A percentile compares a stretch with the other conserved stretches of the same genome.
Conservation (phyloP, 2,888 invertebrate genomes). For the Phengaris arion region DNA sequence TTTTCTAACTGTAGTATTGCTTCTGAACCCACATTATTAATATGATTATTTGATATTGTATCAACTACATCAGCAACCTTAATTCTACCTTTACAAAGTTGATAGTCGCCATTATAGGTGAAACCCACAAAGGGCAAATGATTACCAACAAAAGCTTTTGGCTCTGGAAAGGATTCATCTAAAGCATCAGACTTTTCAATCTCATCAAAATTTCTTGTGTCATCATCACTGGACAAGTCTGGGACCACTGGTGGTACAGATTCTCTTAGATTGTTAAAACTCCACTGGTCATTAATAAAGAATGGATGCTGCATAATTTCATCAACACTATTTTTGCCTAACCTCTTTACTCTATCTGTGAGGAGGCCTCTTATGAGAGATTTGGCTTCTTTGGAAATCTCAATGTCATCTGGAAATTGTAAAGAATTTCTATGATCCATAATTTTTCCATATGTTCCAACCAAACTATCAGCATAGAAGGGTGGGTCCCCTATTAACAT, state of each 20-base stretch:
- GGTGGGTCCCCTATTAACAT: constrained; percentile 99
- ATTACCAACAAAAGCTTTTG: constrained; percentile 98
- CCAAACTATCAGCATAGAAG: constrained; percentile 98
- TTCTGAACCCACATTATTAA: constrained; percentile 81
- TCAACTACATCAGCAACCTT: constrained; percentile 82
- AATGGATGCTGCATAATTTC: constrained; percentile 97
- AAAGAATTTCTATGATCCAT: constrained; percentile 99
- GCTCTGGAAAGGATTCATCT: constrained; percentile 96
- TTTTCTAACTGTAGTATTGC: constrained; percentile 85
- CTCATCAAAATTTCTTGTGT: constrained; percentile 99
- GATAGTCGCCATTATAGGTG: constrained; percentile 97
- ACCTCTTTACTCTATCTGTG: constrained; percentile 92
- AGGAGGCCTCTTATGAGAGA: constrained; percentile 95
- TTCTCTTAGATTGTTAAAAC: constrained; percentile 96
- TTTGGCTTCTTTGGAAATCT: constrained; percentile 93
- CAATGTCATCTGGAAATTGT: constrained; percentile 96
- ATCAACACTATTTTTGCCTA: constrained; percentile 94
- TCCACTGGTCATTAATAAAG: constrained; percentile 98
- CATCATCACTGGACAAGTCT: constrained; percentile 96
- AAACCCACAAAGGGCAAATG: constrained; percentile 99
- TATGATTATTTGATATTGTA: constrained; percentile 80
- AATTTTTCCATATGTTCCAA: constrained; percentile 98
- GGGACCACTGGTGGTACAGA: constrained; percentile 98
- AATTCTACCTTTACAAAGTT: constrained; percentile 79
- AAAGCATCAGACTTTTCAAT: constrained; percentile 95